Base-by-base conservation (phyloP, 2,797 vertebrate genomes). In the Amblyopsis hoosieri region DNA sequence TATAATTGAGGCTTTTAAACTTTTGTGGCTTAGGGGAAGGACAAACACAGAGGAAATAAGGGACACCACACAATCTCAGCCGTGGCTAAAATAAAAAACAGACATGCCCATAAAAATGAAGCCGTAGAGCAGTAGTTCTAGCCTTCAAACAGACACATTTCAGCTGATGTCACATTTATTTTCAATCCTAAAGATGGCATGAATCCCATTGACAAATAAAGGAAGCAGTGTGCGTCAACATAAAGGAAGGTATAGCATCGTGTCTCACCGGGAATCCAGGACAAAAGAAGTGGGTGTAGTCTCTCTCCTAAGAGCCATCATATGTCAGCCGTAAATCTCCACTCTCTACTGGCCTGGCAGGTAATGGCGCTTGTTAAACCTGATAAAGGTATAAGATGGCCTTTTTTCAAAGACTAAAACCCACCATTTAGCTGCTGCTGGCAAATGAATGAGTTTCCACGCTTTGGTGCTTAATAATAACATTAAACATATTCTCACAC, bases 241-340 rank as follows among this genome's bases (percentile, higher is more conserved):
- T 79, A 79, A 86, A 84, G 85, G 33, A 37, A 1, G 12, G 3
- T n/a, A 71, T 66, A 75, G 69, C 71, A 0, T 60, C 48, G 74
- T 50, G 77, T 75, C 80, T 84, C 64, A 54, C 77, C 81, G 79
- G 78, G 69, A 85, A 85, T 80, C 85, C 61, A 76, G 88, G 80
- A 87, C 88, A 89, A 89, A 90, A 87, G 82, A 81, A 77, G 74
- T 81, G 84, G 89, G 89, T 87, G 87, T 83, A 85, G 85, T 81
- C 84, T 83, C 85, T 85, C 73, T 7, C 74, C 69, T 57, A 80
- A 81, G 86, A 87, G 83, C 87, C 89, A 91, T 91, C 89, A 91
- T 84, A 84, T 91, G 90, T 88, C 91, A 91, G 82, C 69, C 78
- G 66, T 88, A 87, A 90, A 90, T 89, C 83, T 90, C 84, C 81